Conservation (phyloP, 2,113 vertebrate species). For the Phrynosoma blainvillii region DNA sequence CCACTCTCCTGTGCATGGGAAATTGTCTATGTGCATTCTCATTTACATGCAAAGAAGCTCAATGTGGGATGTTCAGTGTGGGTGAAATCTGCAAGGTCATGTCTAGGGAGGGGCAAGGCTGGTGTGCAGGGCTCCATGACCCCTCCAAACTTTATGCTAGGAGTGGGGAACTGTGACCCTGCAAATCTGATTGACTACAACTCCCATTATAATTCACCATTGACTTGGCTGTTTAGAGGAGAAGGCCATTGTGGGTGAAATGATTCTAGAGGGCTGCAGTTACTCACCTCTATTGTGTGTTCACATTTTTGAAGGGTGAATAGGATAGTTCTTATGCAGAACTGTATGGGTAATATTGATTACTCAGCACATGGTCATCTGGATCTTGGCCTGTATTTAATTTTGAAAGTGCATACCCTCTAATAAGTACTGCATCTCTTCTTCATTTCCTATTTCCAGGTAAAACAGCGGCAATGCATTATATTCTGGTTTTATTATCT, state of each 20-base stretch:
- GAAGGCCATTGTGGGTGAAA: no score
- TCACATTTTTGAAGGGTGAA: neutral
- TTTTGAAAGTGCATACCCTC: neutral
- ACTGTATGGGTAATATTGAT: neutral
- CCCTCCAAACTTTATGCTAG: neutral
- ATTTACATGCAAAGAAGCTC: neutral
- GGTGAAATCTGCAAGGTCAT: neutral
- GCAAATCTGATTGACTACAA: no score
- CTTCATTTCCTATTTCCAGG: neutral
- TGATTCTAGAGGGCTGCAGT: no score
- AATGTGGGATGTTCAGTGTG: neutral
- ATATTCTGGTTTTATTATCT: neutral
- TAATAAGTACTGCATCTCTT: constrained; percentile 16
- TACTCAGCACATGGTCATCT: neutral
- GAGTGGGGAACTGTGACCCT: no score
- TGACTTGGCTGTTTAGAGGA: no score
- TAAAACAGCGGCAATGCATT: constrained; percentile 3
- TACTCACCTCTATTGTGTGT: no score
- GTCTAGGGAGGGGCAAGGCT: neutral
- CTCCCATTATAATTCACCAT: no score
- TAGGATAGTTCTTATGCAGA: neutral
- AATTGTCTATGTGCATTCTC: neutral
- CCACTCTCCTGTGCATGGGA: neutral
- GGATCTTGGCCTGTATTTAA: neutral
- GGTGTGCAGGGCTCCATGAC: neutral